Evolutionary conservation across 2,888 invertebrate genomes (phyloP), one percentile per base, ranked within the genome.

Genomic region (Aethes cnicana): DNA sequence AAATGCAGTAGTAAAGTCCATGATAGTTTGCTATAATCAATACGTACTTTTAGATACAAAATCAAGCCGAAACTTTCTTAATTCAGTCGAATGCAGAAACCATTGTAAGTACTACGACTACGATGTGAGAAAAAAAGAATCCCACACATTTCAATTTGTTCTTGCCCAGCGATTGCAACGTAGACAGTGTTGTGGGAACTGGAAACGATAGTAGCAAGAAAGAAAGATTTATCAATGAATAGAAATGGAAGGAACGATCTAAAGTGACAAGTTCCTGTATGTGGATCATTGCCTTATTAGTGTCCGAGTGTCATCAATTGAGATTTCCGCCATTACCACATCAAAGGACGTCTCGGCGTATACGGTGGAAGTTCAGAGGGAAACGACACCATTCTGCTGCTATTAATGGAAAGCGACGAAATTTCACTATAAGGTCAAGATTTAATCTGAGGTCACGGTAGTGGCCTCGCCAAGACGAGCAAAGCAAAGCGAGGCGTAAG

Each of bases 261-360:
- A 47, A 83, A 81, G 80, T 79, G 73, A 65, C 61, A 55, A 70
- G 77, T 80, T 84, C 81, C 83, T 77, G 77, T 68, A 69, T 61
- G 55, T 69, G 59, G 70, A 72, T 76, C 65, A 81, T 77, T 81
- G 77, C 69, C 63, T 72, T 72, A 79, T 81, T 72, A 69, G 70
- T 68, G 58, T 62, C 59, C 58, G 69, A 79, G 75, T 72, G 63
- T 66, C 50, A 72, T 58, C 72, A 84, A 85, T 86, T 84, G 86
- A 72, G 72, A 73, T 83, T 77, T 87, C 88, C 88, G 84, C 68
- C 74, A 68, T 64, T 64, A 68, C 59, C 55, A 56, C 69, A 70
- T 72, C 64, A 66, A 67, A 56, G 57, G 41, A 58, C 53, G 12
- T 25, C 23, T 32, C 14, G 16, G 26, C 12, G 16, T 9, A 16